Conservation (phyloP, 2,113 vertebrate genomes). For the Perognathus longimembris region DNA sequence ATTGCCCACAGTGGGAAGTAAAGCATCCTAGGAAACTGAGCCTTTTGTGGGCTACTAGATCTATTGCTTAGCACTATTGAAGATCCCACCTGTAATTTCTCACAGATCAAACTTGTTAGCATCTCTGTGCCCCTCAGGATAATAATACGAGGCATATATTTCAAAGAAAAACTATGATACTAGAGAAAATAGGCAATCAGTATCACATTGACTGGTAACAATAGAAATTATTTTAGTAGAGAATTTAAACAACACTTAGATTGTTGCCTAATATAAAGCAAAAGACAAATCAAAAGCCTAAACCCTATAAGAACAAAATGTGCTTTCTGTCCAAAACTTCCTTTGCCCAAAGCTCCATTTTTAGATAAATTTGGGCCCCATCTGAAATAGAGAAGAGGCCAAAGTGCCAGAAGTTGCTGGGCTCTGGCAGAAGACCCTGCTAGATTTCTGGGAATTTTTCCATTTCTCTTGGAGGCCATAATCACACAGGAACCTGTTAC, state of each 20-base stretch:
- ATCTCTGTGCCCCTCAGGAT: neutral
- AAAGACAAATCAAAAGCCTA: neutral
- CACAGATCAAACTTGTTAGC: constrained; percentile 30
- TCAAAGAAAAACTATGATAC: constrained; percentile 4
- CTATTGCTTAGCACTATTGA: constrained; percentile 23
- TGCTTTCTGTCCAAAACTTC: neutral
- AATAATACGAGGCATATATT: neutral
- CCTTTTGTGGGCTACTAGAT: constrained; percentile 26
- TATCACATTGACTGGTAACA: constrained; percentile 44
- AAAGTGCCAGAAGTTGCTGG: neutral
- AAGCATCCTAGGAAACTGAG: constrained; percentile 58
- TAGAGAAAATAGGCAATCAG: neutral
- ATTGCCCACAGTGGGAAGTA: constrained; percentile 63
- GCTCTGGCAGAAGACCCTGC: neutral
- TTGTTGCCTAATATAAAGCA: neutral
- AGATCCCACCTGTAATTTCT: neutral
- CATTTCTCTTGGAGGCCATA: neutral
- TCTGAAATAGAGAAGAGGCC: neutral
- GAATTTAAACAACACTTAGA: neutral
- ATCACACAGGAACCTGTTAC: neutral
- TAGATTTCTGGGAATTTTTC: neutral
- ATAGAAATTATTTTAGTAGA: constrained; percentile 26
- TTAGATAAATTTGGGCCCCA: neutral
- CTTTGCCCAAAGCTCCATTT: neutral
- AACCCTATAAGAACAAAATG: neutral